A percentile compares a stretch with the other conserved stretches of the same genome.
These are phyloP conservation scores for Nothocercus julius DNA, from an alignment of 2,113 vertebrate genomes.

Conservation along the genomic window DNA sequence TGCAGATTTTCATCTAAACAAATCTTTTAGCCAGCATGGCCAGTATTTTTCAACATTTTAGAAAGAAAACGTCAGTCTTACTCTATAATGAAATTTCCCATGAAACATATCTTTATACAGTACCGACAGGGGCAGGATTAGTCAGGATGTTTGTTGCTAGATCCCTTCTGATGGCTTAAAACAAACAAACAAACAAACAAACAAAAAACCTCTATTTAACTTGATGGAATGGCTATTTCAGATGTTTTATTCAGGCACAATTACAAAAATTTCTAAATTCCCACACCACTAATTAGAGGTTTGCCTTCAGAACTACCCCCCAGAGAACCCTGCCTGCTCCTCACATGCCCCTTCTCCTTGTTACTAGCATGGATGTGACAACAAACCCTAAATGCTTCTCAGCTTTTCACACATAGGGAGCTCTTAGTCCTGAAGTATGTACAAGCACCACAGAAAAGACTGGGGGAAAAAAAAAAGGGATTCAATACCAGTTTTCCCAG, in stretches of 20 bases:
- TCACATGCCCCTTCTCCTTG: background rate
- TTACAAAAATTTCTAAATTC: background rate
- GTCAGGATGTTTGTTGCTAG: background rate
- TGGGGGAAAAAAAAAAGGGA: background rate
- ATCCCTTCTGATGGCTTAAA: background rate
- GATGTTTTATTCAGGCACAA: background rate
- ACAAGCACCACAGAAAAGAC: background rate
- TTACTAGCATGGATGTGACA: background rate
- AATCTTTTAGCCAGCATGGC: background rate
- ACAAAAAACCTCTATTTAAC: background rate
- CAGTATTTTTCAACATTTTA: background rate
- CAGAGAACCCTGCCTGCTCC: background rate
- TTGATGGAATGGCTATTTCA: background rate
- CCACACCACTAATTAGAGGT: background rate
- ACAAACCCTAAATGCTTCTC: background rate
- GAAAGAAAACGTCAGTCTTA: background rate
- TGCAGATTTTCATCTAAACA: background rate
- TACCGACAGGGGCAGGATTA: background rate
- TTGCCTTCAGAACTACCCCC: background rate
- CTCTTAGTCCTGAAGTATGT: background rate
- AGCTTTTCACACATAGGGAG: background rate
- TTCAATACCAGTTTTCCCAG: background rate
- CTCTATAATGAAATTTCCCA: background rate
- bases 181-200: constrained; percentile 6
- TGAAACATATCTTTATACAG: background rate